Conservation (phyloP, 2,797 vertebrate species). For the Salarias fasciatus region DNA sequence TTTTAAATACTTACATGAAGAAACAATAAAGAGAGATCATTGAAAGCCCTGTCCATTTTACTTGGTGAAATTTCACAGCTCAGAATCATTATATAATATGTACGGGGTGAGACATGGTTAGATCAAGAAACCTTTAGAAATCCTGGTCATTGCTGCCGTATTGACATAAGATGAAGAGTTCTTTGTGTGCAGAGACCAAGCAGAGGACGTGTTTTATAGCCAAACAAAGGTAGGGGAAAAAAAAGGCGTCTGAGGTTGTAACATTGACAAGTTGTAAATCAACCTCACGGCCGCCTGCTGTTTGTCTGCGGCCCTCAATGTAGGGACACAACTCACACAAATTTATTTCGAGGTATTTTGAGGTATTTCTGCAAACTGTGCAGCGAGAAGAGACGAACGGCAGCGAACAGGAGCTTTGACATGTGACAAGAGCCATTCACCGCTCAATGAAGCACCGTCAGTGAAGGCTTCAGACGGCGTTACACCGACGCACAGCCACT, state of each 20-base stretch:
- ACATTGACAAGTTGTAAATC: background rate
- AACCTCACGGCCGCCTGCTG: background rate
- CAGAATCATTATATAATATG: background rate
- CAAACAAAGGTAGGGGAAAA: background rate
- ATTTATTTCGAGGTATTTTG: background rate
- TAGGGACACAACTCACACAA: background rate
- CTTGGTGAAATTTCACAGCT: background rate
- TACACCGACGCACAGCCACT: background rate
- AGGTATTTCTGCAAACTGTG: background rate
- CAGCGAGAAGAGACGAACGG: background rate
- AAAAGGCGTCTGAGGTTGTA: background rate
- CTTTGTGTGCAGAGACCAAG: background rate
- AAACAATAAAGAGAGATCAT: slow-evolving; percentile 1
- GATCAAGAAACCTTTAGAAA: background rate
- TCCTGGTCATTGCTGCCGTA: background rate
- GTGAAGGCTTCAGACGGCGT: background rate
- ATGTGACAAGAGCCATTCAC: background rate
- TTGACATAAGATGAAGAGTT: background rate
- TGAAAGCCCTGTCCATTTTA: background rate
- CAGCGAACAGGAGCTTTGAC: background rate
- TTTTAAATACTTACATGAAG: background rate
- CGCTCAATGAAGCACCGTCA: background rate
- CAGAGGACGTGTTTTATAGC: background rate
- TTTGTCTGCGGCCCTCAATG: background rate
- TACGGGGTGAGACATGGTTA: background rate